Base-by-base conservation (phyloP, 2,797 vertebrate genomes). In the Myotis vivesi region DNA sequence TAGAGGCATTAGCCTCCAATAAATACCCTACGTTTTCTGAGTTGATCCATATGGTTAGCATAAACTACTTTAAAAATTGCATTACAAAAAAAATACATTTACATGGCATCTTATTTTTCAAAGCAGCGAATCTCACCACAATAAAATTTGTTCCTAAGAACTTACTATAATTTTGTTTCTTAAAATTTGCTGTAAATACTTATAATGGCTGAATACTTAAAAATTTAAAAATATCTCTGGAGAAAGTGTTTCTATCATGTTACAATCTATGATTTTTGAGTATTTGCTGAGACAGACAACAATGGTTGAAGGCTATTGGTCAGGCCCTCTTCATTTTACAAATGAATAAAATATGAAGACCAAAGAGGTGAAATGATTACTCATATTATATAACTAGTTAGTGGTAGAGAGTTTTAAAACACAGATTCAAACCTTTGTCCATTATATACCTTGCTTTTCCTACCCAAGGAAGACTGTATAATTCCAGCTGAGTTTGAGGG, bases 141-240 rank as follows among this genome's bases (percentile, higher is more conserved):
- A 69, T 87, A 91, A 92, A 91, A 92, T 89, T 59, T 93, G 7
- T 92, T 89, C n/a, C 41, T 93, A 80, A 72, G 30, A 87, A 71
- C 19, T 19, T 46, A 81, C n/a, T 76, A 3, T 71, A 73, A 62
- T 85, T 87, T 84, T 92, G 36, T 79, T 92, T 81, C 53, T 92
- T 87, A 76, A 93, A 91, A 62, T 87, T 92, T 92, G 33, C 44
- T 84, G 5, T 68, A 68, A 91, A 44, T 89, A 79, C 20, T 71
- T 83, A 81, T 2, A 5, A 28, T 84, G 38, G 82, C 46, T 51
- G 68, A 46, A 87, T 92, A 73, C 55, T 86, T 89, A 71, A 28
- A 77, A 49, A 22, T 62, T 68, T 87, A 36, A 28, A 83, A 46
- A 12, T 77, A 59, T 66, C 46, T 71, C 15, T 94, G 51, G 23